Conservation (phyloP, 2,797 vertebrate genomes). For the Onychomys torridus region DNA sequence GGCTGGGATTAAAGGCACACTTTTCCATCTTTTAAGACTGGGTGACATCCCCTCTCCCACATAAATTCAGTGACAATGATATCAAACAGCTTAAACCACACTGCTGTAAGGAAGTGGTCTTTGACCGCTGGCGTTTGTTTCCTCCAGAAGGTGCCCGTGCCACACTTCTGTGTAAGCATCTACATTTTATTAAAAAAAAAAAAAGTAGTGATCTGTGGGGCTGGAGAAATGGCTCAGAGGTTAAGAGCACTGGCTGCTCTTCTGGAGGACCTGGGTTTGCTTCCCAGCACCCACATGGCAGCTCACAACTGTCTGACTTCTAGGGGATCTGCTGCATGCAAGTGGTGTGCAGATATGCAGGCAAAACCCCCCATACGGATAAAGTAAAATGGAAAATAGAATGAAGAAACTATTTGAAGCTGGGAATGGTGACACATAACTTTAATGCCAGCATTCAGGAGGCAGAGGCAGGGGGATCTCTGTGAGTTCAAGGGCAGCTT, state of each 20-base stretch:
- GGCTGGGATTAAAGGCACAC: too few species aligned
- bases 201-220: not conserved
- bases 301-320: not conserved
- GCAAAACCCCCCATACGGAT: not conserved
- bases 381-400: not conserved
- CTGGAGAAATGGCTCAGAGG: not conserved
- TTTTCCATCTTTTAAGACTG: not conserved
- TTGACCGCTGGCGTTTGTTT: not conserved
- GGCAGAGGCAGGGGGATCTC: not conserved
- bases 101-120: not conserved
- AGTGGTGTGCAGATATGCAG: too few species aligned
- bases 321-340: not conserved
- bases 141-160: not conserved
- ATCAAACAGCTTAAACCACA: not conserved
- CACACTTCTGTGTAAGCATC: not conserved
- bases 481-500: not conserved
- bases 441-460: not conserved
- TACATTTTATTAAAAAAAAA: not conserved
- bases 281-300: not conserved
- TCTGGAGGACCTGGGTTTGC: not conserved
- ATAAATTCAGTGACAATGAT: not conserved
- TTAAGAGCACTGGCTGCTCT: not conserved
- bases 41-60: not conserved
- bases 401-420: not conserved
- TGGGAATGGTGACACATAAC: rapidly evolving